Percentiles rank a stretch among this genome's conserved stretches.
Conservation (phyloP, 2,113 vertebrate species). For the Thymallus thymallus region DNA sequence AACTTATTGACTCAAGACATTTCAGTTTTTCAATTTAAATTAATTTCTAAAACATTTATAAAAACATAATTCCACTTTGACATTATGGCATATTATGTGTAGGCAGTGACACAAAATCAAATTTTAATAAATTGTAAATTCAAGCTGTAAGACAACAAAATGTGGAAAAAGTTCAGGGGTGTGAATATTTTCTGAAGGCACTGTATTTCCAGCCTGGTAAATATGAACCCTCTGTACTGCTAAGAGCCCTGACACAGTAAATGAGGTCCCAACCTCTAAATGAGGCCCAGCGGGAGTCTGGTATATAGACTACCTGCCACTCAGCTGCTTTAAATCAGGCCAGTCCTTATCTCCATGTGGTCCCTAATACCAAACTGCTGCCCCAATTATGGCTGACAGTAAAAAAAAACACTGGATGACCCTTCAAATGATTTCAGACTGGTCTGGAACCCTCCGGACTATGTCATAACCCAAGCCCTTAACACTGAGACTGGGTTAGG, state of each 20-base stretch:
- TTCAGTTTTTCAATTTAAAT: too few species aligned
- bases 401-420: constrained; percentile 58
- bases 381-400: constrained; percentile 53
- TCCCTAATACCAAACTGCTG: constrained; percentile 49
- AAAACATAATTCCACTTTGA: too few species aligned
- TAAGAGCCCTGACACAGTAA: constrained; percentile 61
- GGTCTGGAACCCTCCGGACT: constrained; percentile 34
- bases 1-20: too few species aligned
- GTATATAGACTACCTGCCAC: constrained; percentile 43
- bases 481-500: constrained; percentile 28
- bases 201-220: constrained; percentile 40
- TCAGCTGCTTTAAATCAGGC: constrained; percentile 64
- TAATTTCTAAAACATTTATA: too few species aligned
- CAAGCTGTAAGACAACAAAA: too few species aligned
- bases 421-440: constrained; percentile 52
- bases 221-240: constrained; percentile 41
- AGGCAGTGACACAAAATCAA: too few species aligned
- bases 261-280: constrained; percentile 57
- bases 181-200: too few species aligned
- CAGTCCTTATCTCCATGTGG: constrained; percentile 32
- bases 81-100: too few species aligned
- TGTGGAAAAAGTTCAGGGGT: too few species aligned
- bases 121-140: too few species aligned
- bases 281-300: constrained; percentile 52
- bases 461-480: constrained; percentile 45